A percentile compares a stretch with the other conserved stretches of the same genome.
Conservation (phyloP, 2,113 vertebrate species). For the Myrmecophaga tridactyla region DNA sequence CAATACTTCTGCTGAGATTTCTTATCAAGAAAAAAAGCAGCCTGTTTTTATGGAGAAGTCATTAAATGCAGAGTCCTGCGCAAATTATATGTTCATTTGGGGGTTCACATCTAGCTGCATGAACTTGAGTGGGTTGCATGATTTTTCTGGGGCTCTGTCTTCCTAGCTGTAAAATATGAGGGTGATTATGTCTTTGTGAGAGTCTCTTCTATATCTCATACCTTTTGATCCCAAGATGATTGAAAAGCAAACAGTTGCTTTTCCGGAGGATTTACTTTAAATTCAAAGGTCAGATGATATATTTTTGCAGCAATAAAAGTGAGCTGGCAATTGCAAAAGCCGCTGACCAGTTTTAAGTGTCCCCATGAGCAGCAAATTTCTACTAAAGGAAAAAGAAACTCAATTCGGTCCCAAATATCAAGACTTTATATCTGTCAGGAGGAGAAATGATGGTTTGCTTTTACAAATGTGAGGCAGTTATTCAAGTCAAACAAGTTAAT, state of each 20-base stretch:
- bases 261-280: constrained; percentile 15
- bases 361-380: not conserved
- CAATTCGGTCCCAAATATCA: not conserved
- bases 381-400: constrained; percentile 4
- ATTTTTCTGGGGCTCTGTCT: not conserved
- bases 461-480: not conserved
- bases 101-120: not conserved
- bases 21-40: not conserved
- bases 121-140: not conserved
- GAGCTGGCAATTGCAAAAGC: not conserved
- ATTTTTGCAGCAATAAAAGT: constrained; percentile 24
- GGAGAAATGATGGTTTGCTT: constrained; percentile 37
- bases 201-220: not conserved
- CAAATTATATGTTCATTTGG: not conserved
- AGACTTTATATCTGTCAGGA: constrained; percentile 36
- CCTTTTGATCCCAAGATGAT: not conserved
- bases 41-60: not conserved
- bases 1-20: not conserved
- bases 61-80: not conserved
- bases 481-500: constrained; percentile 50
- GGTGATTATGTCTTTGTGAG: not conserved
- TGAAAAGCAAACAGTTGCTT: not conserved
- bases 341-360: not conserved
- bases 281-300: not conserved
- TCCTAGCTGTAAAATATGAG: not conserved